A percentile compares a stretch with the other conserved stretches of the same genome.
Conservation (phyloP, 2,113 vertebrate genomes). For the Acrocephalus kingi region DNA sequence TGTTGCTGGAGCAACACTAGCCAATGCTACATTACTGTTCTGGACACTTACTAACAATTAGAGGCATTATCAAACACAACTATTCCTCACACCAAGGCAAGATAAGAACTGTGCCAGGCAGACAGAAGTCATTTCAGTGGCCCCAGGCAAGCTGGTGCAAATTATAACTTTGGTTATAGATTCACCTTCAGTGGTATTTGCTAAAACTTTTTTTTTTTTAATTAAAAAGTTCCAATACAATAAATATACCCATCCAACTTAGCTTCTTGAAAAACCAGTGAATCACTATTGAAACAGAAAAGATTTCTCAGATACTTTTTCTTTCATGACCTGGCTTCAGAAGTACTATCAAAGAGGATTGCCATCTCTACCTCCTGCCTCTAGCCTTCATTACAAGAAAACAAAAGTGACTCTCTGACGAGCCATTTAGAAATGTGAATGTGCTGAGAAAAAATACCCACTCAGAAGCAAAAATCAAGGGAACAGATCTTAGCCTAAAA, state of each 20-base stretch:
- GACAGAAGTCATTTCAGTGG: rapidly evolving
- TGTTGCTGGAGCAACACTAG: background rate
- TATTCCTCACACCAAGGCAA: background rate
- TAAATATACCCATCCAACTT: background rate
- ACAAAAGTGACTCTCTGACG: background rate
- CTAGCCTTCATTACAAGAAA: background rate
- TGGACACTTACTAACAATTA: background rate
- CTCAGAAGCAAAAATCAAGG: background rate
- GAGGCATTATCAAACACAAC: background rate
- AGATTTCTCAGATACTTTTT: background rate
- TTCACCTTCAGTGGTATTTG: background rate
- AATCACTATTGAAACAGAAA: background rate
- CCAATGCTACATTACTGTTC: background rate
- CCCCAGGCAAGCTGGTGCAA: background rate
- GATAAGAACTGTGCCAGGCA: background rate
- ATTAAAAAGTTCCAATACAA: background rate
- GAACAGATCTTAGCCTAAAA: background rate
- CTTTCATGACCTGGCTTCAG: background rate
- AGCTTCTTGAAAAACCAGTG: background rate
- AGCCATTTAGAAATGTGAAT: background rate
- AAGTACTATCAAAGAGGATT: background rate
- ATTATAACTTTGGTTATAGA: background rate
- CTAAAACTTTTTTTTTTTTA: background rate
- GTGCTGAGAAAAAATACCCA: background rate
- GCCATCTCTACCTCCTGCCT: background rate